Evolutionary conservation across 2,797 vertebrate species (phyloP).

Genomic region (Tinamus major): DNA sequence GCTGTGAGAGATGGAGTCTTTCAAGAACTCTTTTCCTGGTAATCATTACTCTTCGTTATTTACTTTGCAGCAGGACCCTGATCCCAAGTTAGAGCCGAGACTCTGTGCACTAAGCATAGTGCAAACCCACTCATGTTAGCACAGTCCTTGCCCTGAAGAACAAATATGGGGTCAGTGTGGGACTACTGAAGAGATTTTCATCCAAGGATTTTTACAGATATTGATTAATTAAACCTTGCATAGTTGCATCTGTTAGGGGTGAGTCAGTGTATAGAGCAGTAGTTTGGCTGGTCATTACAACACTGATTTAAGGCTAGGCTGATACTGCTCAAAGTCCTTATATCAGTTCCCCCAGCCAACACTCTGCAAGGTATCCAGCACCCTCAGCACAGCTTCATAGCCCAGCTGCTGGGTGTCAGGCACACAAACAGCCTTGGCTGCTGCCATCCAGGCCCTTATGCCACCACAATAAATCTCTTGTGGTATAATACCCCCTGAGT

Average conservation of each 20-base stretch:
- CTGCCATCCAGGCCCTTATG: rapidly evolving
- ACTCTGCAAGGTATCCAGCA: too few relatives aligned
- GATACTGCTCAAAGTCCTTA: not conserved
- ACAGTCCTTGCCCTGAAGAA: not conserved
- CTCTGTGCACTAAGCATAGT: not conserved
- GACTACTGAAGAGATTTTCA: not conserved
- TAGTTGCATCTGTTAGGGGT: not conserved
- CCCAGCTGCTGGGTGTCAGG: not conserved
- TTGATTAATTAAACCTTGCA: not conserved
- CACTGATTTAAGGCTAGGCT: not conserved
- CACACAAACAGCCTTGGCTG: not conserved
- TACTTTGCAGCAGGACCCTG: conserved; percentile 5
- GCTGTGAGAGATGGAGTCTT: conserved; percentile 37
- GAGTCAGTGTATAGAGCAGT: not conserved
- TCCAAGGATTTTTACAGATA: not conserved
- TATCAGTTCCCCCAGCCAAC: not conserved
- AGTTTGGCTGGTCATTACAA: not conserved
- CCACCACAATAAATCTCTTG: not conserved
- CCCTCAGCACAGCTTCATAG: rapidly evolving
- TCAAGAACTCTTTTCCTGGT: conserved; percentile 20
- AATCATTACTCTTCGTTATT: conserved; percentile 49
- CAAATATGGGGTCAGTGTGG: not conserved
- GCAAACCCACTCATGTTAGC: conserved; percentile 1
- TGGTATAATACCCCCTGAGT: not conserved
- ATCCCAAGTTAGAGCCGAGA: not conserved